Percentiles rank a stretch among this genome's conserved stretches.
Conservation (phyloP, 2,113 vertebrate genomes). For the Nesoenas mayeri region DNA sequence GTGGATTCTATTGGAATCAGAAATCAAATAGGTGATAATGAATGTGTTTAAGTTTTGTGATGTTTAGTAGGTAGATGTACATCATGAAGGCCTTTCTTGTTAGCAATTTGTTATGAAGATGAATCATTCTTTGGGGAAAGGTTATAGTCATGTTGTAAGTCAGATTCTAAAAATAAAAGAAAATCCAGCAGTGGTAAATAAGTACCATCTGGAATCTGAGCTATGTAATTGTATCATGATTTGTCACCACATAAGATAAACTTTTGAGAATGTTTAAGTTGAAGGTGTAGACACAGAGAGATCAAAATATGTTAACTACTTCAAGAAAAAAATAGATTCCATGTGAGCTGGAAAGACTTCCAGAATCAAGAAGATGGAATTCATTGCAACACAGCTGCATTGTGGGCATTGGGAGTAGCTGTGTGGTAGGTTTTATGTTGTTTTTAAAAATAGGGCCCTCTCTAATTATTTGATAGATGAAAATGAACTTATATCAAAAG, state of each 20-base stretch:
- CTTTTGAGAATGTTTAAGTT: not conserved
- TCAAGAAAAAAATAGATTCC: not conserved
- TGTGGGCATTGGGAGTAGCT: not conserved
- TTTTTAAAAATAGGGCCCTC: not conserved
- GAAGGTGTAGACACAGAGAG: not conserved
- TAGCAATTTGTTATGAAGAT: constrained; percentile 16
- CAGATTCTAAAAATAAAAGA: not conserved
- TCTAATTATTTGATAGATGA: not conserved
- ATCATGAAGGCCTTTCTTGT: constrained; percentile 31
- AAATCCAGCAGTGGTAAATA: constrained; percentile 33
- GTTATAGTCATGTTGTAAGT: constrained; percentile 35
- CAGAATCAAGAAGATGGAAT: not conserved
- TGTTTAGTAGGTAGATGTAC: not conserved
- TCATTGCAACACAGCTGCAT: not conserved
- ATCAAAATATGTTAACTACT: not conserved
- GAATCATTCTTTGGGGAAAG: constrained; percentile 42
- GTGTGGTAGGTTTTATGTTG: not conserved
- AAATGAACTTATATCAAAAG: not conserved
- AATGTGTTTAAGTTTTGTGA: not conserved
- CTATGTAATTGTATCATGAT: constrained; percentile 7
- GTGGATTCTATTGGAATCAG: not conserved
- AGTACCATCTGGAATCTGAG: constrained; percentile 37
- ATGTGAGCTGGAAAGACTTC: not conserved
- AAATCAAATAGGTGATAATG: not conserved
- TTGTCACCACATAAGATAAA: not conserved